A percentile compares a stretch with the other conserved stretches of the same genome.
Evolutionary conservation across 2,113 vertebrate genomes (phyloP).

Genomic region (Sterrhoptilus dennistouni): DNA sequence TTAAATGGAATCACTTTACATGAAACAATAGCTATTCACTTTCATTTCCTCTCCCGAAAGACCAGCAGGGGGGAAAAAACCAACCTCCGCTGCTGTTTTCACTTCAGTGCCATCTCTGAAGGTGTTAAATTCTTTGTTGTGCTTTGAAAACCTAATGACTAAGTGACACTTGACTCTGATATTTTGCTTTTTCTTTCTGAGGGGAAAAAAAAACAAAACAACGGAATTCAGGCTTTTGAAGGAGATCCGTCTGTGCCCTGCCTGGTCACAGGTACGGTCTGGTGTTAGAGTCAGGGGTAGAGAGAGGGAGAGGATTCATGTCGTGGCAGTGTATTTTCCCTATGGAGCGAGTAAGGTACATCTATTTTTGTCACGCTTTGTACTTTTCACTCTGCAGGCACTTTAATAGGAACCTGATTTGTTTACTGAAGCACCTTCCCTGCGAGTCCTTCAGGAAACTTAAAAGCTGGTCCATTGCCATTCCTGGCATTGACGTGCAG

Average conservation of each 20-base stretch:
- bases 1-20: slow-evolving; percentile 73
- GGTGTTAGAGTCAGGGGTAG: neutral
- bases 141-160: slow-evolving; percentile 62
- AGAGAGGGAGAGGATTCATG: neutral
- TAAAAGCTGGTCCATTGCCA: slow-evolving; percentile 72
- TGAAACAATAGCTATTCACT: slow-evolving; percentile 59
- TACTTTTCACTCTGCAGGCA: slow-evolving; percentile 42
- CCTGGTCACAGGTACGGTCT: neutral
- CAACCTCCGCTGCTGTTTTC: slow-evolving; percentile 10
- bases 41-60: slow-evolving; percentile 67
- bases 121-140: slow-evolving; percentile 49
- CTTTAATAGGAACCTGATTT: slow-evolving; percentile 65
- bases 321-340: slow-evolving; percentile 8
- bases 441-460: slow-evolving; percentile 80
- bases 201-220: neutral
- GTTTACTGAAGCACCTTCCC: slow-evolving; percentile 86
- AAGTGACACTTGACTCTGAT: slow-evolving; percentile 38
- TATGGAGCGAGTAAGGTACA: neutral
- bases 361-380: slow-evolving; percentile 54
- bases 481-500: neutral
- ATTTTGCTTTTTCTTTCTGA: neutral
- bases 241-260: neutral
- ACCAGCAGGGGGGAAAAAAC: neutral
- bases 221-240: neutral
- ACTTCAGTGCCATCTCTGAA: slow-evolving; percentile 44